These are phyloP conservation scores for Muscidifurax raptorellus DNA, from an alignment of 1,140 invertebrate genomes.

Conservation along the genomic window DNA sequence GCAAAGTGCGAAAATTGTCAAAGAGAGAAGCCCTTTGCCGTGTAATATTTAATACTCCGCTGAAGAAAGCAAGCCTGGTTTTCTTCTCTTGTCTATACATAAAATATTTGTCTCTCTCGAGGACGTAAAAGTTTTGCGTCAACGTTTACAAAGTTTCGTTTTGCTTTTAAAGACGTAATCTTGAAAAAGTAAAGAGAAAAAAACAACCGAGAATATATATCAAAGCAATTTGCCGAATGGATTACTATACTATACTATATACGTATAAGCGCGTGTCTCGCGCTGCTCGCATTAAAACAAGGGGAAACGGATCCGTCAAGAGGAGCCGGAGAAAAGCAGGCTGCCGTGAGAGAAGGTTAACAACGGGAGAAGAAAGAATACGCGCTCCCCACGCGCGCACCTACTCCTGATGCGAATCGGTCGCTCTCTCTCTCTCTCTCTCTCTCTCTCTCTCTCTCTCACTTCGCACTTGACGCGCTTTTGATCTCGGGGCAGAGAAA, in stretches of 20 bases:
- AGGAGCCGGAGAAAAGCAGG: background rate
- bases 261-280: background rate
- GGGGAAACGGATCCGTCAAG: background rate
- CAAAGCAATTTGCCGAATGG: background rate
- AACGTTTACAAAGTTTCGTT: background rate
- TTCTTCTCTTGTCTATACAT: background rate
- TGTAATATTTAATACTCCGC: background rate
- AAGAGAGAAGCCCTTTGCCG: background rate
- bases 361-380: slow-evolving; percentile 2
- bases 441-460: no score
- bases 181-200: background rate
- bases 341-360: background rate
- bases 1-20: slow-evolving; percentile 5
- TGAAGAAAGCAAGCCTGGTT: background rate
- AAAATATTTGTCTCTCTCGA: background rate
- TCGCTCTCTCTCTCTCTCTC: no score
- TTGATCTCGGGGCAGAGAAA: slow-evolving; percentile 21
- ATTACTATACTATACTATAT: slow-evolving; percentile 14
- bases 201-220: background rate
- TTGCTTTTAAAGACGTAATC: no score
- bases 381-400: background rate
- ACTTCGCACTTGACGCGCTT: slow-evolving; percentile 15
- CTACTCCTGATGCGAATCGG: background rate
- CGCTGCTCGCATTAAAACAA: background rate
- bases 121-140: background rate